Evolutionary conservation across 1,140 invertebrate genomes (phyloP).

Genomic region (Drosophila nannoptera): DNA sequence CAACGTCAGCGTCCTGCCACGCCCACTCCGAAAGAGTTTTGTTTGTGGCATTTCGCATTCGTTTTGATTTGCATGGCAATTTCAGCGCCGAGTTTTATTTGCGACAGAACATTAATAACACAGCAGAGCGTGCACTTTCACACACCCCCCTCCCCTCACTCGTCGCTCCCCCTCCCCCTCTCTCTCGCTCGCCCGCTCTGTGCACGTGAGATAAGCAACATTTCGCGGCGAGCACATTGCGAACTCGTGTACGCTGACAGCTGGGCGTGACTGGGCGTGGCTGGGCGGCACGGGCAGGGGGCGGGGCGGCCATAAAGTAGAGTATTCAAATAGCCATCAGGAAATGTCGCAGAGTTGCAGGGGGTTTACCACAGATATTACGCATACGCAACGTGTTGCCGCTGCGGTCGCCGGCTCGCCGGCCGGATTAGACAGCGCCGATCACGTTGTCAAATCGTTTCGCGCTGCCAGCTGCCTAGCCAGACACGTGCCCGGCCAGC

Average conservation of each 20-base stretch:
- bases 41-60: background rate
- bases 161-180: background rate
- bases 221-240: conserved; percentile 38
- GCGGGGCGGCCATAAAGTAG: background rate
- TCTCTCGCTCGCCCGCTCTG: background rate
- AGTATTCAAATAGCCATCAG: conserved; percentile 1
- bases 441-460: conserved; percentile 69
- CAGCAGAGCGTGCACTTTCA: conserved; percentile 22
- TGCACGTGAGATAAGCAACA: conserved; percentile 67
- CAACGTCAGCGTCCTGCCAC: conserved; percentile 11
- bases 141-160: background rate
- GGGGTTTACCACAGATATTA: conserved; percentile 30
- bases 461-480: conserved; percentile 45
- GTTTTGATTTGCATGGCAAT: conserved; percentile 21
- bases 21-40: conserved; percentile 13
- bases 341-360: conserved; percentile 8
- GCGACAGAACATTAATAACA: conserved; percentile 29
- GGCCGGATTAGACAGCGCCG: conserved; percentile 38
- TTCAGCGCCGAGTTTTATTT: conserved; percentile 17
- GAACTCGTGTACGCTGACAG: conserved; percentile 44
- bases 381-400: conserved; percentile 63
- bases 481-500: conserved; percentile 18
- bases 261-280: conserved; percentile 18
- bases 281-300: background rate
- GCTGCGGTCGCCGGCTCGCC: background rate